Evolutionary conservation across 37 sponge, comb jelly and placozoan genomes (phyloP).

Genomic region (Haliclona indistincta): DNA sequence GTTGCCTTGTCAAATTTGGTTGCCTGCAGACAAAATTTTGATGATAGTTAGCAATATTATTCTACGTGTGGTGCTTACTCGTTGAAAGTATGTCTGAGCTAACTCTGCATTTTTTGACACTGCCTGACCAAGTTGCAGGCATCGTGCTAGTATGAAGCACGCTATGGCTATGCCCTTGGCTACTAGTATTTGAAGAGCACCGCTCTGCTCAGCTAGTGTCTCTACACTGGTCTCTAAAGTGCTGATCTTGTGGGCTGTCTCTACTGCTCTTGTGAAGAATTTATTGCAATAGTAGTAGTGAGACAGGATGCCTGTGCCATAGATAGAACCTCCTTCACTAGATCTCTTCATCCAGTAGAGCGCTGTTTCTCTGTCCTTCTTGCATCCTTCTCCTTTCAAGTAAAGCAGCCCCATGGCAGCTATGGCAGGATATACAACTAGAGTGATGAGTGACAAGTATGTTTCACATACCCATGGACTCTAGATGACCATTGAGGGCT

Average conservation of each 20-base stretch:
- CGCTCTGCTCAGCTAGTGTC: not conserved
- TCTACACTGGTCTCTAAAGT: not conserved
- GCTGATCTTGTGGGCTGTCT: conserved; percentile 65
- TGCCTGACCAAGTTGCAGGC: conserved; percentile 59
- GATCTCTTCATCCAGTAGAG: conserved; percentile 59
- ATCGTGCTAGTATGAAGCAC: conserved; percentile 67
- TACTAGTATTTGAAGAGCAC: conserved; percentile 4
- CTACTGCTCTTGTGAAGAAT: conserved; percentile 59
- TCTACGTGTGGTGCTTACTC: no score
- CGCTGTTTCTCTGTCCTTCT: conserved; percentile 18
- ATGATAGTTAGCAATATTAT: no score
- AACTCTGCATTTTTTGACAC: conserved; percentile 24
- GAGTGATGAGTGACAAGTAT: no score
- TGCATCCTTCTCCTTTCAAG: conserved; percentile 47
- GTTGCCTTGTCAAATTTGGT: no score
- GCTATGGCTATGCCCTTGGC: conserved; percentile 48
- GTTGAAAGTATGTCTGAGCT: conserved; percentile 44
- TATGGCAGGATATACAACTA: no score
- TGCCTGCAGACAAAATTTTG: no score
- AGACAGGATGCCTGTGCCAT: conserved; percentile 57
- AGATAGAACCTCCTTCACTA: conserved; percentile 29
- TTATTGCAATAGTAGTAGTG: conserved; percentile 47
- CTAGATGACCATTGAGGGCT: conserved; percentile 72
- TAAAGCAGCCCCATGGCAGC: conserved; percentile 82
- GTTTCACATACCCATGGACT: conserved; percentile 74